Conservation (phyloP, 2,888 invertebrate species). For the Blera fallax region DNA sequence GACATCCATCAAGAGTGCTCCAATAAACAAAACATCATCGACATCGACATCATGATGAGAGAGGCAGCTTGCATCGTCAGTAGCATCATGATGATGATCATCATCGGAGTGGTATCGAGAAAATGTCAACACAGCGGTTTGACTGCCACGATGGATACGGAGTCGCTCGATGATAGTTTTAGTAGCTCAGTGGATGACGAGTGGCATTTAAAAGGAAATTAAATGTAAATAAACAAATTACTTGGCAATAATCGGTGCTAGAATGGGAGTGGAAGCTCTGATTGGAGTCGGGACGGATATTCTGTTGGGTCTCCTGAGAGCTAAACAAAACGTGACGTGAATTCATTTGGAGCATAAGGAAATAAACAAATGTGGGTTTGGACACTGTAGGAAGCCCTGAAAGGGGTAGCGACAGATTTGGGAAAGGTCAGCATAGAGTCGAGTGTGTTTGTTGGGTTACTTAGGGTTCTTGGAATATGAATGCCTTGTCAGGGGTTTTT, state of each 20-base stretch:
- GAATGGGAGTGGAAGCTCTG: neutral
- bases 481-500: neutral
- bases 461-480: neutral
- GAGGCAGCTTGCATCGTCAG: neutral
- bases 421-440: conserved; percentile 10
- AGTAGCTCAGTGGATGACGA: neutral
- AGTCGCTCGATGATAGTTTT: conserved; percentile 12
- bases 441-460: neutral
- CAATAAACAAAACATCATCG: conserved; percentile 38
- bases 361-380: neutral
- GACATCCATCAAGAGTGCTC: conserved; percentile 31
- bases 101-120: neutral
- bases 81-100: neutral
- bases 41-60: neutral
- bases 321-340: conserved; percentile 1
- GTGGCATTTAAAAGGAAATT: conserved; percentile 27
- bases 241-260: conserved; percentile 15
- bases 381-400: neutral
- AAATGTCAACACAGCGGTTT: conserved; percentile 19
- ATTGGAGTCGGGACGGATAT: neutral
- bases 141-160: neutral
- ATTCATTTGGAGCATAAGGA: neutral
- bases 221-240: conserved; percentile 37
- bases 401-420: neutral
- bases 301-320: neutral